These are phyloP conservation scores for Astur gentilis DNA, from an alignment of 2,113 vertebrate species.

Conservation along the genomic window DNA sequence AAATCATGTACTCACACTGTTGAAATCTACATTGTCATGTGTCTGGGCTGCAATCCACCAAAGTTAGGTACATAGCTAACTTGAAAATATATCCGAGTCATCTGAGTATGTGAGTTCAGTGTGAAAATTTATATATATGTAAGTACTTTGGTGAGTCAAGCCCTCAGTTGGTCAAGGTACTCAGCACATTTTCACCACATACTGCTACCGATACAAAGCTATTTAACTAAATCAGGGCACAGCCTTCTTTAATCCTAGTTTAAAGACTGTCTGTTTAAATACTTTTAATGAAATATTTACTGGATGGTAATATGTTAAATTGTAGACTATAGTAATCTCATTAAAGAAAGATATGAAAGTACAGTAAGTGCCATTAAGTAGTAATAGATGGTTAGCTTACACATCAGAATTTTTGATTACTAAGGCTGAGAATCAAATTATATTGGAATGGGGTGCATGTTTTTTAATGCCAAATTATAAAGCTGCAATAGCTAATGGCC, in stretches of 20 bases:
- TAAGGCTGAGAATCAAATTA: not conserved
- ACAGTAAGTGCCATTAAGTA: constrained; percentile 11
- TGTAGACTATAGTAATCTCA: constrained; percentile 40
- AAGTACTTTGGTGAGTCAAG: not conserved
- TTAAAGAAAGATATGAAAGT: constrained; percentile 47
- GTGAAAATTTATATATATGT: not conserved
- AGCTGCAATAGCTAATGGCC: not conserved
- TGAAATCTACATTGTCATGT: not conserved
- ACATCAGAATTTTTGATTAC: not conserved
- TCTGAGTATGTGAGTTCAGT: not conserved
- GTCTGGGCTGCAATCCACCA: not conserved
- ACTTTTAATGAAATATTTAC: constrained; percentile 53
- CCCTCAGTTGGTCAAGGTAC: not conserved
- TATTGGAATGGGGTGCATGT: not conserved
- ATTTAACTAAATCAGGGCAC: not conserved
- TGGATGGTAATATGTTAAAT: constrained; percentile 42
- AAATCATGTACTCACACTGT: not conserved
- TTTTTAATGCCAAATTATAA: not conserved
- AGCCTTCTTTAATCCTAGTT: not conserved
- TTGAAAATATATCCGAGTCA: not conserved
- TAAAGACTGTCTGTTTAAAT: constrained; percentile 41
- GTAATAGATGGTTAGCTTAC: constrained; percentile 1
- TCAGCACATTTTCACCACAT: not conserved
- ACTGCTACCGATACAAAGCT: not conserved
- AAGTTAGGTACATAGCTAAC: not conserved